phyloP scores from a whole-genome alignment of 1,140 invertebrate species.

The Macrocentrus cingulum region DNA sequence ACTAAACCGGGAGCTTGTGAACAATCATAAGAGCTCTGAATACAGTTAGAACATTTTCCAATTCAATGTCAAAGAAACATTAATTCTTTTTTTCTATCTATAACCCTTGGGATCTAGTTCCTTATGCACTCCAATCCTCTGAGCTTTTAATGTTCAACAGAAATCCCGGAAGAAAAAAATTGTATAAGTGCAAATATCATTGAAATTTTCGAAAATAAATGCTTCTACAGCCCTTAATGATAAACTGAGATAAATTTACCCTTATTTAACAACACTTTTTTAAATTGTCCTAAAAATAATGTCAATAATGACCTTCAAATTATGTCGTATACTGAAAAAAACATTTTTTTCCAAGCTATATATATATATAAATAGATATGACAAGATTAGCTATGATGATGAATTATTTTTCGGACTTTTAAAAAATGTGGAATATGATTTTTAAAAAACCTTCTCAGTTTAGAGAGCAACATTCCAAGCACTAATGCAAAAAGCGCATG shows the following conservation, averaged over 20 bases:
- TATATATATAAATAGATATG: too few relatives aligned
- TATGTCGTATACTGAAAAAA: too few relatives aligned
- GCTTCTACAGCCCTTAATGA: not conserved
- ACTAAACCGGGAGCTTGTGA: slow-evolving; percentile 24
- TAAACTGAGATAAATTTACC: not conserved
- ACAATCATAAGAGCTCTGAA: slow-evolving; percentile 17
- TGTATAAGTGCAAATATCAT: not conserved
- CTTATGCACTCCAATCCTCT: slow-evolving; percentile 47
- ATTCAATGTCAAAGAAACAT: not conserved
- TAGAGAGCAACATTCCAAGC: slow-evolving; percentile 40
- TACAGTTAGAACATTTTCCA: not conserved
- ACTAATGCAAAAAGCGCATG: slow-evolving; percentile 38
- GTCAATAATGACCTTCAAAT: too few relatives aligned
- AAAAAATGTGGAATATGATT: too few relatives aligned
- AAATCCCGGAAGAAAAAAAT: not conserved
- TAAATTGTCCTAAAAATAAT: too few relatives aligned
- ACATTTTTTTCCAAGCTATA: too few relatives aligned
- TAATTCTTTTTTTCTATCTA: slow-evolving; percentile 7
- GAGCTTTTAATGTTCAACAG: slow-evolving; percentile 28
- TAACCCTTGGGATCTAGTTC: slow-evolving; percentile 35
- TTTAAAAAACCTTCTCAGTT: not conserved
- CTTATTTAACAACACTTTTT: too few relatives aligned
- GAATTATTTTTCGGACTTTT: too few relatives aligned
- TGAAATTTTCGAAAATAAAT: not conserved
- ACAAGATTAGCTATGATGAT: too few relatives aligned